Base-by-base conservation (phyloP, 2,888 invertebrate genomes). In the Drepana falcataria region DNA sequence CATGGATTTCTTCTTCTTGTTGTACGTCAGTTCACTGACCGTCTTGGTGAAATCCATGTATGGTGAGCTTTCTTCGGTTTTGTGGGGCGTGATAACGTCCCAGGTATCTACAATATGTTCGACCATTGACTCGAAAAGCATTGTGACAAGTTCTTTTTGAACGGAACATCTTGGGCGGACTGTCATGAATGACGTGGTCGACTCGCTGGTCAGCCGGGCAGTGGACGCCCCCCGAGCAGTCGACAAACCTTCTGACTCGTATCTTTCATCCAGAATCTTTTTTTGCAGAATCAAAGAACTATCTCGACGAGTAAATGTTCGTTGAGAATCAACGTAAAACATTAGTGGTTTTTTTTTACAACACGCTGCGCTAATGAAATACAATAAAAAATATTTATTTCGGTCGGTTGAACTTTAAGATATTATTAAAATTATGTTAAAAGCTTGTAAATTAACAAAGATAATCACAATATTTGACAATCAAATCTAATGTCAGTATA, bases 41-140 rank as follows among this genome's bases (percentile, higher is more conserved):
- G 73, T 73, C 55, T 80, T 84, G 4, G 56, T 70, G 35, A 77
- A 58, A 0, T 76, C 78, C 47, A 66, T 56, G n/a, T 57, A 58
- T 6, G 60, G 57, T 35, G 56, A 53, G 47, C 60, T 65, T 0
- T 77, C 75, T n/a, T 77, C 81, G 2, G 47, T 58, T 57, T 79
- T 83, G 3, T 51, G 67, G 44, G 68, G 65, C 35, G 56, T 58
- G 49, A 85, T 83, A 0, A 75, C 68, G 40, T 83, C 78, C 90
- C 90, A 91, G 5, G 85, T 83, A 35, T 82, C 75, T 7, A 90
- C 79, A 41, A 90, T 85, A 59, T 63, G 67, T 35, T 75, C 75
- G 2, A 90, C 64, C 89, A 90, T 90, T 2, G 87, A 81, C 53
- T 88, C 84, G 59, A 87, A 90, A 57, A 91, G 68, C 63, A 78